These are phyloP conservation scores for Atta cephalotes DNA, from an alignment of 1,140 invertebrate genomes.

Conservation along the genomic window DNA sequence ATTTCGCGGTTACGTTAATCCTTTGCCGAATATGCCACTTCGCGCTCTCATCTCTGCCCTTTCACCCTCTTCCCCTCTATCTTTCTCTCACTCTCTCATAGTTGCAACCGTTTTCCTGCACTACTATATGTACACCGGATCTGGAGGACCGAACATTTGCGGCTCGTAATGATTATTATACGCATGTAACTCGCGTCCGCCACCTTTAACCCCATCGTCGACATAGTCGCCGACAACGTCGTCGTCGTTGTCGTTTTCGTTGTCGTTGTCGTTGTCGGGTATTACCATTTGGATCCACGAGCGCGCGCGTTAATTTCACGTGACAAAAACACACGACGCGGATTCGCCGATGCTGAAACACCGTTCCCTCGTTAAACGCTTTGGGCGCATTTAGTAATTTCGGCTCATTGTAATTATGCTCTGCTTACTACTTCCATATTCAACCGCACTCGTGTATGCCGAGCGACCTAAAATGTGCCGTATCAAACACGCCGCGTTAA, in stretches of 20 bases:
- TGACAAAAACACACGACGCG: slow-evolving; percentile 54
- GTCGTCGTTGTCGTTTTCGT: slow-evolving; percentile 58
- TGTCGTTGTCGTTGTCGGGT: slow-evolving; percentile 63
- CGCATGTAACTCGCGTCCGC: slow-evolving; percentile 71
- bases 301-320: slow-evolving; percentile 59
- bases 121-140: slow-evolving; percentile 58
- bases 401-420: slow-evolving; percentile 63
- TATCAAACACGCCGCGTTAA: slow-evolving; percentile 39
- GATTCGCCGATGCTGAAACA: slow-evolving; percentile 65
- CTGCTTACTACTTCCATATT: slow-evolving; percentile 62
- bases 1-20: slow-evolving; percentile 77
- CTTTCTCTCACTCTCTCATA: slow-evolving; percentile 1
- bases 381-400: slow-evolving; percentile 64
- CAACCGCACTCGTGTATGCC: slow-evolving; percentile 48
- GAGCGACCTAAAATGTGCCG: slow-evolving; percentile 47
- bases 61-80: slow-evolving; percentile 1
- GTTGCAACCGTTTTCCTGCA: slow-evolving; percentile 63
- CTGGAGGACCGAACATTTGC: slow-evolving; percentile 68
- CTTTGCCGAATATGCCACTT: slow-evolving; percentile 71
- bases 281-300: slow-evolving; percentile 56
- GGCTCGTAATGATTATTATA: slow-evolving; percentile 75
- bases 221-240: slow-evolving; percentile 41
- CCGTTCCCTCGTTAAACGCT: slow-evolving; percentile 64
- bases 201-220: slow-evolving; percentile 63
- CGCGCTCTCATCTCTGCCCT: neutral